Conservation (phyloP, 2,888 invertebrate species). For the Lapara coniferarum region DNA sequence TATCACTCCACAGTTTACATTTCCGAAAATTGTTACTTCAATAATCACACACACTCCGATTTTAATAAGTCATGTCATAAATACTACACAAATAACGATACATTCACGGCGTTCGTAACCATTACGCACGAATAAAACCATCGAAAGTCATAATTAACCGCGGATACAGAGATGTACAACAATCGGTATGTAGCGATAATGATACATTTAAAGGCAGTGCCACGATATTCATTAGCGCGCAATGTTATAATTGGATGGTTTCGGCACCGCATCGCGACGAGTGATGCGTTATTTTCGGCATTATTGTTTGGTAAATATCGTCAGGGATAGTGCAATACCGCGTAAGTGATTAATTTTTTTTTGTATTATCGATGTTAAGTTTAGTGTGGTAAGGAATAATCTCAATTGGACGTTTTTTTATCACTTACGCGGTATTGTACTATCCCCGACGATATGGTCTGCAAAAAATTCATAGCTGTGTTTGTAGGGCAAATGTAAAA, state of each 20-base stretch:
- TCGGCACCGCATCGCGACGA: not conserved
- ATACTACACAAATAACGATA: not conserved
- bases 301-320: not conserved
- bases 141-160: slow-evolving; percentile 18
- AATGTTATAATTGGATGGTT: slow-evolving; percentile 20
- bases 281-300: not conserved
- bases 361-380: no score
- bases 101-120: not conserved
- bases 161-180: not conserved
- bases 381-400: no score
- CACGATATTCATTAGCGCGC: slow-evolving; percentile 14
- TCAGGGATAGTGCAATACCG: no score
- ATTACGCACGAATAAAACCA: not conserved
- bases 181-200: slow-evolving; percentile 10
- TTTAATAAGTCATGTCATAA: not conserved
- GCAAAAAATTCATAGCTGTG: not conserved
- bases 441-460: no score
- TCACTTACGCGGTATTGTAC: no score
- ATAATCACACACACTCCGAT: no score
- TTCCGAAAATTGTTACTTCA: no score
- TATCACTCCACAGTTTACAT: no score
- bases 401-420: no score
- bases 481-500: no score
- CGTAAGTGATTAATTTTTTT: no score
- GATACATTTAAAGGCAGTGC: slow-evolving; percentile 10